Evolutionary conservation across 1,140 invertebrate genomes (phyloP), one percentile per base, ranked within the genome.

Genomic region (Drosophila baimaii): DNA sequence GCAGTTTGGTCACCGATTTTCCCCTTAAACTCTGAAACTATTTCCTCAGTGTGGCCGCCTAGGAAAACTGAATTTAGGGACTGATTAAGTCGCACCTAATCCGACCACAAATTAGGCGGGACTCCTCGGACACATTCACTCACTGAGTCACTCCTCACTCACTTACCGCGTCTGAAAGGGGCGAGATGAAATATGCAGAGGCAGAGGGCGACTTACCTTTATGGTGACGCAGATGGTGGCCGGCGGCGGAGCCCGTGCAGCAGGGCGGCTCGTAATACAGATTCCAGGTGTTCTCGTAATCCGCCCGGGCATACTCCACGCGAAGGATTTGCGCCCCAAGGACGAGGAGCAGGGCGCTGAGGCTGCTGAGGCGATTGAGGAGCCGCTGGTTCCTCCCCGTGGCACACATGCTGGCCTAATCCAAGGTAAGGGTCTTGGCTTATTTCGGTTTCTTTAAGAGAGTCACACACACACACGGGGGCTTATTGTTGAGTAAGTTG

Each of bases 251-350:
- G 46, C 93, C 92, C 54, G 90, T 83, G 88, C 94, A 94, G 80
- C 94, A 94, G 10, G 94, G 94, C 76, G 93, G 94, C 82, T 94
- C 94, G 77, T 93, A 94, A 90, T 94, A 94, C 89, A 94, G 93
- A 90, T 94, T 94, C 91, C 94, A 94, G 69, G 94, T 94, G 88
- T 93, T 94, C 83, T 94, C 94, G 92, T 92, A 90, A 92, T 93
- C 91, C 77, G 90, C 83, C 66, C 78, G 71, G 62, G 66, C 90
- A 63, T 85, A 84, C 85, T 92, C 90, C 81, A 92, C 51, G 92
- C 78, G 81, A 73, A 90, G 74, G 55, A 57, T 64, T 77, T 84
- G 78, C 35, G 74, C 58, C 49, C 73, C 68, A 21, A 91, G 73
- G 44, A 86, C 57, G 19, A 88, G 63, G 44, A 86, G 83, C 59